These are phyloP conservation scores for Zoanthus gigantus DNA, from an alignment of 92 coral and sea anemone genomes.

Conservation along the genomic window DNA sequence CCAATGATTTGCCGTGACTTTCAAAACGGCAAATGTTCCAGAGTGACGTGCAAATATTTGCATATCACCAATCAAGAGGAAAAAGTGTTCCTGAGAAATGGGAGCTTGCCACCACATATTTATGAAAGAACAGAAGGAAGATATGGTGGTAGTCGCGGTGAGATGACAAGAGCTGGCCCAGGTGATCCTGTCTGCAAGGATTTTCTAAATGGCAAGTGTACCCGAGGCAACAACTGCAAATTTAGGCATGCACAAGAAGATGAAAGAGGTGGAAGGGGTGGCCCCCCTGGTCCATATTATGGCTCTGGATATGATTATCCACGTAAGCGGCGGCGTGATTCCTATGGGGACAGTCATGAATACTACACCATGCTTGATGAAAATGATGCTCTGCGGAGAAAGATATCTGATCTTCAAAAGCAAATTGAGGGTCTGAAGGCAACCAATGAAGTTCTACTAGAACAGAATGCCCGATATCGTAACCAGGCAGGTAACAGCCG, in stretches of 20 bases:
- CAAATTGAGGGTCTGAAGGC: conserved; percentile 94
- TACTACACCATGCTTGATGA: conserved; percentile 88
- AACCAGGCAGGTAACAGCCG: conserved; percentile 74
- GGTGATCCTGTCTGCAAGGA: conserved; percentile 92
- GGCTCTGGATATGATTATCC: conserved; percentile 79
- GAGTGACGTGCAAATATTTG: conserved; percentile 93
- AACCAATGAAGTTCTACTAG: conserved; percentile 93
- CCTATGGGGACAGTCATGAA: conserved; percentile 77
- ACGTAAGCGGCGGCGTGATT: conserved; percentile 91
- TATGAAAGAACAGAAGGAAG: conserved; percentile 43
- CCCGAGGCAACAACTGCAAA: conserved; percentile 89
- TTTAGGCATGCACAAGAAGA: conserved; percentile 89
- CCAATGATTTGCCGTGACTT: conserved; percentile 99
- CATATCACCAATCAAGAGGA: conserved; percentile 91
- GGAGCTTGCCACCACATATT: conserved; percentile 81
- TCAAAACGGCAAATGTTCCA: conserved; percentile 96
- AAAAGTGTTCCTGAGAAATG: conserved; percentile 89
- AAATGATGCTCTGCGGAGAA: conserved; percentile 87
- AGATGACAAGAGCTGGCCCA: conserved; percentile 80
- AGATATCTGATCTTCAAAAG: conserved; percentile 92
- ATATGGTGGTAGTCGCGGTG: conserved; percentile 56
- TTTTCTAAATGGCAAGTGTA: conserved; percentile 92
- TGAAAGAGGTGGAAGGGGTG: conserved; percentile 64
- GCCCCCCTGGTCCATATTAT: conserved; percentile 43
- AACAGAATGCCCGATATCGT: conserved; percentile 97